Evolutionary conservation across 2,797 vertebrate species (phyloP).

Genomic region (Danio tinwini): DNA sequence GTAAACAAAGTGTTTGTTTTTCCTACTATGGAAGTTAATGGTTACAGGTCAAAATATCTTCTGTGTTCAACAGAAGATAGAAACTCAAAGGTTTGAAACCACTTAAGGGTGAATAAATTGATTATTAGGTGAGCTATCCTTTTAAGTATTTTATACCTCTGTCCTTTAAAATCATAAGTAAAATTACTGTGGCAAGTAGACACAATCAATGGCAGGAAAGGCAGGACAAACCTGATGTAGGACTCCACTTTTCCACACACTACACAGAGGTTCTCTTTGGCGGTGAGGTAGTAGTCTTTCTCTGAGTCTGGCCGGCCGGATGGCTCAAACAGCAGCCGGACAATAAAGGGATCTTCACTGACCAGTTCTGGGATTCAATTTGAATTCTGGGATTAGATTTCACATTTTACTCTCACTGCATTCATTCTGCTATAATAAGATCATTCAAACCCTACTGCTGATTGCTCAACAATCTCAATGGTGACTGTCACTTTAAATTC

Average conservation of each 20-base stretch:
- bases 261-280: slow-evolving; percentile 97
- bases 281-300: slow-evolving; percentile 93
- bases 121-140: too few species aligned
- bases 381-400: too few species aligned
- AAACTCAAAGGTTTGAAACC: too few species aligned
- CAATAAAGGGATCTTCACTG: slow-evolving; percentile 91
- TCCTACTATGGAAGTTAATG: too few species aligned
- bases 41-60: too few species aligned
- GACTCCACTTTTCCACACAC: slow-evolving; percentile 95
- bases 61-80: too few species aligned
- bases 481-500: too few species aligned
- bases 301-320: slow-evolving; percentile 94
- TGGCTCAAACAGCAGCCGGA: slow-evolving; percentile 92
- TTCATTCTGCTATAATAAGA: neutral
- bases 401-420: neutral
- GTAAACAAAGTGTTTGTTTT: too few species aligned
- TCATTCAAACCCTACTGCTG: neutral
- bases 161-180: too few species aligned
- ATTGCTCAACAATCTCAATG: neutral
- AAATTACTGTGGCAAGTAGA: neutral
- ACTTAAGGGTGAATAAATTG: too few species aligned
- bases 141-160: too few species aligned
- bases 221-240: slow-evolving; percentile 87
- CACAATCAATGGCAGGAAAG: neutral
- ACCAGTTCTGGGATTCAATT: slow-evolving; percentile 80